Base-by-base conservation (phyloP, 2,113 vertebrate genomes). In the Pelusios castaneus region DNA sequence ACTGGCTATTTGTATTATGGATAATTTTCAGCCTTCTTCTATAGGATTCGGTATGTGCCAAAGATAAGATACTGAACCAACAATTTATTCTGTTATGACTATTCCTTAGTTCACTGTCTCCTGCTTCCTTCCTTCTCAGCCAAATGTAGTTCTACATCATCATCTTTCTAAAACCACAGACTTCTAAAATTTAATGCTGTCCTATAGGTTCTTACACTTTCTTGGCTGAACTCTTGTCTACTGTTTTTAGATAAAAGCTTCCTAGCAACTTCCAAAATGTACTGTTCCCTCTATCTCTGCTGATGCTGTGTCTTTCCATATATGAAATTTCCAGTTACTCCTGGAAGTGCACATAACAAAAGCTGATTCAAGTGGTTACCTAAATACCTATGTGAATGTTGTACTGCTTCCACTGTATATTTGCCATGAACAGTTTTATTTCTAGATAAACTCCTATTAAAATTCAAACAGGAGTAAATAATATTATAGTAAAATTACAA, bases 111-210 rank as follows among this genome's bases (percentile, higher is more conserved):
- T 22, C 38, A 79, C 73, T 34, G 6, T 14, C 51, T 88, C n/a
- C 31, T 89, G 49, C 77, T 80, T 89, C 55, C 45, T 21, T 49
- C 25, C 91, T 86, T 55, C 45, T 29, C 77, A 73, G 27, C 89
- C 67, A 84, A 92, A 90, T 0, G 0, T 51, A 89, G 80, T 8
- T 90, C 27, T 88, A 0, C 19, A 78, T 4, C 1, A 60, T 14
- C 5, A n/a, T 81, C 89, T 51, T 87, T 80, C 60, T 85, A 87
- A 60, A 80, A 47, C 16, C 80, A 79, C 5, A 38, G 21, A 6
- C 80, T 91, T 89, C 80, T 4, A 21, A 90, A 47, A 52, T 25
- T 24, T 47, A 85, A 89, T 70, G 51, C 22, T 94, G 75, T 92
- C n/a, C 19, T 27, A 29, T 14, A 82, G 25, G 87, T 60, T 85